Evolutionary conservation across 2,797 vertebrate species (phyloP).

Genomic region (Urophycis tenuis): DNA sequence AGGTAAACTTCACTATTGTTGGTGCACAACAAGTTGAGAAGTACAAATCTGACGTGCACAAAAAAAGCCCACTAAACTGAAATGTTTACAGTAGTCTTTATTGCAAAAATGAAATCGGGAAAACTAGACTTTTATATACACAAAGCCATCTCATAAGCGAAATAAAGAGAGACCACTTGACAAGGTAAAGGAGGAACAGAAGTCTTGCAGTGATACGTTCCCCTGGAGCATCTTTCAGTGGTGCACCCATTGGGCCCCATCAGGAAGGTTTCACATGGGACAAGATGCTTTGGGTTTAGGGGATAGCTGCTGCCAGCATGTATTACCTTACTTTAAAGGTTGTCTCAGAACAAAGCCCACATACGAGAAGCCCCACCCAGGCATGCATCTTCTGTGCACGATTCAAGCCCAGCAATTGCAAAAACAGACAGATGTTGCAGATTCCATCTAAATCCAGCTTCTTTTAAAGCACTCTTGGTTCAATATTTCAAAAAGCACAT

Average conservation of each 20-base stretch:
- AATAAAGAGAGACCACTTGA: conserved; percentile 39
- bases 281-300: not conserved
- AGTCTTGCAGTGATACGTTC: conserved; percentile 12
- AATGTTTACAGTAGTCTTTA: conserved; percentile 58
- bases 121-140: conserved; percentile 49
- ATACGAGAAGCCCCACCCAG: not conserved
- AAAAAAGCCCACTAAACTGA: not conserved
- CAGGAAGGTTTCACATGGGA: not conserved
- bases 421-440: conserved; percentile 2
- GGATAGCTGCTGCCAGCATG: conserved; percentile 2
- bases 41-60: not conserved
- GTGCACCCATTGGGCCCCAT: not conserved
- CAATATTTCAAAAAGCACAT: conserved; percentile 50
- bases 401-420: not conserved
- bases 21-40: not conserved
- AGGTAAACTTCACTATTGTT: not conserved
- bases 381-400: not conserved
- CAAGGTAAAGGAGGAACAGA: conserved; percentile 9
- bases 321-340: conserved; percentile 8
- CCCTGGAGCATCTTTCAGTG: conserved; percentile 4
- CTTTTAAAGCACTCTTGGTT: conserved; percentile 74
- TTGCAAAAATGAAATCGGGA: conserved; percentile 57
- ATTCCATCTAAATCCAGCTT: conserved; percentile 35
- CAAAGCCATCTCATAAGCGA: conserved; percentile 44
- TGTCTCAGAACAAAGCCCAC: conserved; percentile 9